phyloP scores from a whole-genome alignment of 2,113 vertebrate species.

The Triplophysa rosa region DNA sequence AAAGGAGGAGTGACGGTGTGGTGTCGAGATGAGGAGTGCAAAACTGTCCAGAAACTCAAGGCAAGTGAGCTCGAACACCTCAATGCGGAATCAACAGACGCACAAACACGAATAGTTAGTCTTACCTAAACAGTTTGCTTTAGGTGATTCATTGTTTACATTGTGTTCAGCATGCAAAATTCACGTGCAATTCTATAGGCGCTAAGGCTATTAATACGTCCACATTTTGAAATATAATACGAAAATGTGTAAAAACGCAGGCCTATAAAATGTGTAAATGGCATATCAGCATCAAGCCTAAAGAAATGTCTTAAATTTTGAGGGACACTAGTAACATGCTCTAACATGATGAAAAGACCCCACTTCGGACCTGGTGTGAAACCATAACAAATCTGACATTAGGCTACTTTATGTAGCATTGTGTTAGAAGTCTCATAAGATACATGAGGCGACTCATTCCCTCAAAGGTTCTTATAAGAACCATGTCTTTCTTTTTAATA shows the following conservation, averaged over 20 bases:
- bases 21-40: conserved; percentile 77
- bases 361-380: neutral
- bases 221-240: too few species aligned
- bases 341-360: neutral
- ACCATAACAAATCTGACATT: neutral
- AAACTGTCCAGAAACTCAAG: conserved; percentile 85
- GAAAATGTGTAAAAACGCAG: too few species aligned
- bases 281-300: too few species aligned
- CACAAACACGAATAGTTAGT: neutral
- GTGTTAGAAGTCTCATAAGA: neutral
- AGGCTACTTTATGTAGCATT: neutral
- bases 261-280: too few species aligned
- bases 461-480: too few species aligned
- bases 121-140: neutral
- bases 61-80: conserved; percentile 64
- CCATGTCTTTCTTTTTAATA: too few species aligned
- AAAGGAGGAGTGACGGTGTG: conserved; percentile 81
- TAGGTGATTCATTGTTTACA: neutral
- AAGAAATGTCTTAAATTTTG: neutral
- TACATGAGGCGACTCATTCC: too few species aligned
- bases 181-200: too few species aligned
- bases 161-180: neutral
- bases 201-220: too few species aligned
- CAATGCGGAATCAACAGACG: conserved; percentile 49
- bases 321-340: neutral